Evolutionary conservation across 2,888 invertebrate species (phyloP).

Genomic region (Lutraria lutraria): DNA sequence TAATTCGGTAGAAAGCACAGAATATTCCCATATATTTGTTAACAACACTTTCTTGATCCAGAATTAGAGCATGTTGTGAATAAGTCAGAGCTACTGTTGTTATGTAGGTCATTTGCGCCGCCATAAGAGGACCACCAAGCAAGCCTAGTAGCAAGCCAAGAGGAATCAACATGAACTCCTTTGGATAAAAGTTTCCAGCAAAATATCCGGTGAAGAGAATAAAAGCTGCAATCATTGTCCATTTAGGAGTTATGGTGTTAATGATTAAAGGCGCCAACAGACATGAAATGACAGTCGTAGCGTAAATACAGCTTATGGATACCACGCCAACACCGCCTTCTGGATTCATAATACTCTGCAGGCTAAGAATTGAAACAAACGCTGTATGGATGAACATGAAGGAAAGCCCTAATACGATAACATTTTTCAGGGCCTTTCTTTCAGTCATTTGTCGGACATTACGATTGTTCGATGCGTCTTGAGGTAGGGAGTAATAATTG

Average conservation of each 20-base stretch:
- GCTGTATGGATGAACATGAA: slow-evolving; percentile 85
- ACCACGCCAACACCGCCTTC: slow-evolving; percentile 82
- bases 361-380: slow-evolving; percentile 83
- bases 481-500: slow-evolving; percentile 77
- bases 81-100: slow-evolving; percentile 84
- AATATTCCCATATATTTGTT: slow-evolving; percentile 85
- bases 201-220: slow-evolving; percentile 82
- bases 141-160: slow-evolving; percentile 81
- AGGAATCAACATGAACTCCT: slow-evolving; percentile 82
- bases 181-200: slow-evolving; percentile 83
- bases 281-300: slow-evolving; percentile 84
- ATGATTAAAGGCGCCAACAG: slow-evolving; percentile 84
- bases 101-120: slow-evolving; percentile 84
- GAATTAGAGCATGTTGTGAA: slow-evolving; percentile 78
- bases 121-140: slow-evolving; percentile 84
- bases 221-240: slow-evolving; percentile 84
- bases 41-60: slow-evolving; percentile 80
- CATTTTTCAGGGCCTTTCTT: slow-evolving; percentile 81
- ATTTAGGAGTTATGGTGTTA: slow-evolving; percentile 82
- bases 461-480: slow-evolving; percentile 70
- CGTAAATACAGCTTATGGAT: slow-evolving; percentile 84
- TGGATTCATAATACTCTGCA: slow-evolving; percentile 84
- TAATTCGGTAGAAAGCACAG: slow-evolving; percentile 82
- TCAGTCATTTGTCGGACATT: slow-evolving; percentile 79
- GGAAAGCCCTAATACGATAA: slow-evolving; percentile 81